A percentile compares a stretch with the other conserved stretches of the same genome.
Evolutionary conservation across 2,113 vertebrate genomes (phyloP).

Genomic region (Rhagologus leucostigma): DNA sequence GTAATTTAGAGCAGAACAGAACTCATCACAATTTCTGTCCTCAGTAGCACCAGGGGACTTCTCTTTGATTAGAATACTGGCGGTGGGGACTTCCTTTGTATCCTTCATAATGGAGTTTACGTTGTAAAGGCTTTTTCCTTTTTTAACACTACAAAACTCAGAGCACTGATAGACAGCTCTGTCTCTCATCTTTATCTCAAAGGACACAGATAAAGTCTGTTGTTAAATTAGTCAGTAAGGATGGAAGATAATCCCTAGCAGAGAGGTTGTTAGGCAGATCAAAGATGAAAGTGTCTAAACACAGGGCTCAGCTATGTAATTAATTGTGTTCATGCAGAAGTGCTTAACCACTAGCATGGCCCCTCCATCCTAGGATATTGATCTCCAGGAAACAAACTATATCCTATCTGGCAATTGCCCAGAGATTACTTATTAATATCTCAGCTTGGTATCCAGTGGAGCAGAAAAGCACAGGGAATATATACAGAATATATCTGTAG

Average conservation of each 20-base stretch:
- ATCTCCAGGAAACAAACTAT: constrained; percentile 3
- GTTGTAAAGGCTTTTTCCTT: neutral
- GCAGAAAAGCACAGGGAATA: neutral
- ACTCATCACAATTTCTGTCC: constrained; percentile 17
- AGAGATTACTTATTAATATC: neutral
- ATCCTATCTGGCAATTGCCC: neutral
- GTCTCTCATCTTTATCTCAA: constrained; percentile 23
- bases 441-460: neutral
- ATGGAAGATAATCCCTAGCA: neutral
- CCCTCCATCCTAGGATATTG: neutral
- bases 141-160: neutral
- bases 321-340: neutral
- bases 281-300: neutral
- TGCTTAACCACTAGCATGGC: neutral
- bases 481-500: neutral
- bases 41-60: neutral
- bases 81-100: neutral
- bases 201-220: neutral
- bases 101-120: constrained; percentile 2
- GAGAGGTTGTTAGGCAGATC: neutral
- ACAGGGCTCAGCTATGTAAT: neutral
- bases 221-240: constrained; percentile 11
- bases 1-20: constrained; percentile 40
- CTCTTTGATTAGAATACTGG: constrained; percentile 36
- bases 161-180: neutral